Evolutionary conservation across 2,888 invertebrate species (phyloP).

Genomic region (Mesodorylaimus sp.): DNA sequence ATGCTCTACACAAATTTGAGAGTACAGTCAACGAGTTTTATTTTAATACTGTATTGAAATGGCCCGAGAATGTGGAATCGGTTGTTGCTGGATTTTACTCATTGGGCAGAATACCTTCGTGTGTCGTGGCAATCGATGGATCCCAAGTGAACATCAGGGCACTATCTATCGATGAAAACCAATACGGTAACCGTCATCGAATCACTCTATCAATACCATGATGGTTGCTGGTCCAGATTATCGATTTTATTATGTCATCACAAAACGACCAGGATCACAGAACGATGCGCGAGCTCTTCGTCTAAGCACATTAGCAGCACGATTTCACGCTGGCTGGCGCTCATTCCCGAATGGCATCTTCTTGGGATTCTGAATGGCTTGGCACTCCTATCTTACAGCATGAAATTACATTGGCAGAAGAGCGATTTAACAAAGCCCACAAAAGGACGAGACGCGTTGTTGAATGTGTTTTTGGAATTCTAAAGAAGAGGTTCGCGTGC

Average conservation of each 20-base stretch:
- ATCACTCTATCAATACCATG: background rate
- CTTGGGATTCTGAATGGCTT: background rate
- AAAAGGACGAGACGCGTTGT: background rate
- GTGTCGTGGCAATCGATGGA: background rate
- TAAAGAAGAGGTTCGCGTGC: background rate
- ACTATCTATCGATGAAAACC: background rate
- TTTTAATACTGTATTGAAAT: background rate
- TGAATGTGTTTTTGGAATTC: background rate
- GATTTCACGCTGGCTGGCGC: background rate
- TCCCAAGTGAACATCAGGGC: background rate
- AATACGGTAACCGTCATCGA: background rate
- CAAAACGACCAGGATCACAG: too few species aligned
- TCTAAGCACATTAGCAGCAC: background rate
- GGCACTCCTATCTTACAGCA: background rate
- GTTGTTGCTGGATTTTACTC: background rate
- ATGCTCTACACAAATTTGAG: background rate
- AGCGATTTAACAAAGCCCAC: background rate
- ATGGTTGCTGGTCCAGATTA: background rate
- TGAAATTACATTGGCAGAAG: background rate
- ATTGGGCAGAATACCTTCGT: too few species aligned
- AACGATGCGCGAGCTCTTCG: too few species aligned
- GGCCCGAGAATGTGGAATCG: background rate
- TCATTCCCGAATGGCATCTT: background rate
- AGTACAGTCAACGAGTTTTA: background rate
- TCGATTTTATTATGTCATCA: too few species aligned